These are phyloP conservation scores for Hipposideros larvatus DNA, from an alignment of 2,797 vertebrate species.

Conservation along the genomic window DNA sequence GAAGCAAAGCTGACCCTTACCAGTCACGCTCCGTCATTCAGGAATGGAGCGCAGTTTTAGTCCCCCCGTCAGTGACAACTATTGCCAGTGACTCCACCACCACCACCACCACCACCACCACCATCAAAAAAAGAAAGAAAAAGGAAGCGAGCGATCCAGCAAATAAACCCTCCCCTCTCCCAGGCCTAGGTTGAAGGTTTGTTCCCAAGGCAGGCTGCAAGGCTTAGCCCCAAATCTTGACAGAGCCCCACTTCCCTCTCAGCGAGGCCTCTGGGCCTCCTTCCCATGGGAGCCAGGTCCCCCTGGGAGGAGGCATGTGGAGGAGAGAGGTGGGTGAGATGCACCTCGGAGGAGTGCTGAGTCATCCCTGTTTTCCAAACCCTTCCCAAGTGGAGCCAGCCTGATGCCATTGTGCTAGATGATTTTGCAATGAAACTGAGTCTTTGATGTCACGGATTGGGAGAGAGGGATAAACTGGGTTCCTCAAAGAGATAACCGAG, in stretches of 20 bases:
- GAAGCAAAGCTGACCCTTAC: neutral
- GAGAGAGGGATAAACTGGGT: constrained; percentile 73
- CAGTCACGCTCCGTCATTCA: neutral
- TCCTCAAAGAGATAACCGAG: constrained; percentile 71
- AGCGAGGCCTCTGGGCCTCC: neutral
- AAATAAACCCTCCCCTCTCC: neutral
- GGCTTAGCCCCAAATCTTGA: neutral
- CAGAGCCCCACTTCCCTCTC: neutral
- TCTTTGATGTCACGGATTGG: constrained; percentile 84
- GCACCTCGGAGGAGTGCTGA: neutral
- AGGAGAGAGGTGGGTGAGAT: neutral
- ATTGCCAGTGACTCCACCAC: neutral
- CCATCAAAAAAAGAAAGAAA: neutral
- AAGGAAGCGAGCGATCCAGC: neutral
- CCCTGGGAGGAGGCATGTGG: neutral
- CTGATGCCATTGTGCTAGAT: constrained; percentile 60
- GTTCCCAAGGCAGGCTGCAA: neutral
- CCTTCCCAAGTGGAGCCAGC: constrained; percentile 39
- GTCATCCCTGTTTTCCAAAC: constrained; percentile 3
- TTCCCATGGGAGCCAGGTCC: neutral
- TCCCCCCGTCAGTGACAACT: neutral
- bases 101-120: neutral
- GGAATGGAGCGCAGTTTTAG: neutral
- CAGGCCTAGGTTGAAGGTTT: neutral
- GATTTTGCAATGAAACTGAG: constrained; percentile 65